Conservation (phyloP, 2,113 vertebrate genomes). For the Thamnaconus septentrionalis region DNA sequence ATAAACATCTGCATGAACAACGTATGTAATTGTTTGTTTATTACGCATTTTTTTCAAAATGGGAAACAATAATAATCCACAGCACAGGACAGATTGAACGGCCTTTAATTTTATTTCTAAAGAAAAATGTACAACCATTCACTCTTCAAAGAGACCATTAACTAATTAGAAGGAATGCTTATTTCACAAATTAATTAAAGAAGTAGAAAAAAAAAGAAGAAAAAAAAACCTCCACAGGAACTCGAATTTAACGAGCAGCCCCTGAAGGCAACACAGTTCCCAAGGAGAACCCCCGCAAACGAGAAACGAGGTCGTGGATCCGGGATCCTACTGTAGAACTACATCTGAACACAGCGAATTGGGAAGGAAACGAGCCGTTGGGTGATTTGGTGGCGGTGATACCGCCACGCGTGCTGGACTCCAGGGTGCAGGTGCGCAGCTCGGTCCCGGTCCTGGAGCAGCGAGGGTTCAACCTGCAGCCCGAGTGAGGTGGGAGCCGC, state of each 20-base stretch:
- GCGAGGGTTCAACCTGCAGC: conserved; percentile 20
- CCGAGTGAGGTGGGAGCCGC: background rate
- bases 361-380: background rate
- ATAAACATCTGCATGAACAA: too few species aligned
- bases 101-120: too few species aligned
- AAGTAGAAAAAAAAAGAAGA: too few species aligned
- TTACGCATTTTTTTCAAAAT: too few species aligned
- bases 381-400: background rate
- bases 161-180: too few species aligned
- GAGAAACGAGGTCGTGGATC: conserved; percentile 32
- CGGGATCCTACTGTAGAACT: conserved; percentile 31
- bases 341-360: background rate
- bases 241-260: conserved; percentile 4
- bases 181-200: too few species aligned
- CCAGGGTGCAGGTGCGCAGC: background rate
- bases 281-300: conserved; percentile 65
- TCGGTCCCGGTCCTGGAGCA: conserved; percentile 5
- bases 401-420: background rate
- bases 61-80: too few species aligned
- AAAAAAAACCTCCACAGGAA: background rate
- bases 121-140: too few species aligned
- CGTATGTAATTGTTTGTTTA: too few species aligned
- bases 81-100: too few species aligned
- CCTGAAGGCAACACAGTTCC: conserved; percentile 54
- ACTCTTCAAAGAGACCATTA: too few species aligned